A percentile compares a stretch with the other conserved stretches of the same genome.
These are phyloP conservation scores for Thaumatotibia leucotreta DNA, from an alignment of 1,140 invertebrate species.

Conservation along the genomic window DNA sequence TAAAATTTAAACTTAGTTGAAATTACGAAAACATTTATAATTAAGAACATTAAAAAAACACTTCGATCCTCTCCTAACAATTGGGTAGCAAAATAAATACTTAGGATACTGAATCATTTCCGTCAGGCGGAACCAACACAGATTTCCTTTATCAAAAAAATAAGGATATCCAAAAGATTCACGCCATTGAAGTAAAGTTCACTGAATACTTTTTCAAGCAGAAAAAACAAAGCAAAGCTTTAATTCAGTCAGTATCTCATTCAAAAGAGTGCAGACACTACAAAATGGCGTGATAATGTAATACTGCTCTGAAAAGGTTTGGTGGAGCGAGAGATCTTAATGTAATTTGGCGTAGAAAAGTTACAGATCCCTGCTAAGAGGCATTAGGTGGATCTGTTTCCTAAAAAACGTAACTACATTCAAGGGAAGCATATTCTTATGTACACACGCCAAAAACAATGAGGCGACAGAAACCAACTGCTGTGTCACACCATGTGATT, in stretches of 20 bases:
- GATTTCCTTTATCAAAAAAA: not conserved
- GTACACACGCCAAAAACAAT: not conserved
- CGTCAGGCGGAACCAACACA: not conserved
- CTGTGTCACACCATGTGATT: not conserved
- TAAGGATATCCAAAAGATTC: not conserved
- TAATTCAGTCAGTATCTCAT: conserved; percentile 6
- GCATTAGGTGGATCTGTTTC: conserved; percentile 7
- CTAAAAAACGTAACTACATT: not conserved
- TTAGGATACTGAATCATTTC: not conserved
- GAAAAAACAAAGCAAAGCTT: not conserved
- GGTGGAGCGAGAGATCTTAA: conserved; percentile 2
- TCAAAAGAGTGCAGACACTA: conserved; percentile 12
- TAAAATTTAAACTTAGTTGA: no score
- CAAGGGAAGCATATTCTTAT: not conserved
- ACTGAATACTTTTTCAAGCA: conserved; percentile 1
- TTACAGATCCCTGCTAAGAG: conserved; percentile 6
- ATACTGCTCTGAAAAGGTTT: conserved; percentile 7
- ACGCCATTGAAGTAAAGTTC: not conserved
- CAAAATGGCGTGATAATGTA: conserved; percentile 10
- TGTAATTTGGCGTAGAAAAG: conserved; percentile 8
- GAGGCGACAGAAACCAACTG: not conserved
- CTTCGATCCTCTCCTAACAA: no score
- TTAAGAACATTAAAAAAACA: no score
- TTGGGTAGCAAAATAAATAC: not conserved
- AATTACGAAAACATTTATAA: no score